phyloP scores from a whole-genome alignment of 2,888 invertebrate genomes.

The Rapana venosa region DNA sequence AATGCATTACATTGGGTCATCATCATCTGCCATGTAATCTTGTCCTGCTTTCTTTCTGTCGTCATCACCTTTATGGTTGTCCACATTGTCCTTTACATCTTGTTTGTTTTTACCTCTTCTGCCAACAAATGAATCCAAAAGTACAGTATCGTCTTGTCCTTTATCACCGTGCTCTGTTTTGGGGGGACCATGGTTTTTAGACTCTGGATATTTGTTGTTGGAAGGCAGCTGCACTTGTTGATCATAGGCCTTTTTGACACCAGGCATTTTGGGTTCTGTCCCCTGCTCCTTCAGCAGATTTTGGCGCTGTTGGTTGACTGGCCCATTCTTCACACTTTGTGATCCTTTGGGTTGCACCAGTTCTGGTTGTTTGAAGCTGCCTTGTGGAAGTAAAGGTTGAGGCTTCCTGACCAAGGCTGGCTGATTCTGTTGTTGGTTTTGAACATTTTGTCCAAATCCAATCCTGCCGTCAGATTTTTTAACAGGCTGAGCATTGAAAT shows the following conservation, averaged over 20 bases:
- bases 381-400: neutral
- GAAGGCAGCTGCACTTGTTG: neutral
- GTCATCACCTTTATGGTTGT: neutral
- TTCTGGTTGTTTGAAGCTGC: neutral
- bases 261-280: neutral
- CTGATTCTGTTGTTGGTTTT: neutral
- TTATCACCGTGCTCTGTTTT: neutral
- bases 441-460: neutral
- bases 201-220: neutral
- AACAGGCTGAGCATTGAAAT: neutral
- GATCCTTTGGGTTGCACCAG: neutral
- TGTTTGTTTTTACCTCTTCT: neutral
- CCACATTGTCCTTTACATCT: neutral
- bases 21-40: neutral
- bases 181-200: neutral
- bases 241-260: neutral
- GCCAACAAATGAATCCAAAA: constrained; percentile 1
- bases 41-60: neutral
- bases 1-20: neutral
- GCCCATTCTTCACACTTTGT: neutral
- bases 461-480: neutral
- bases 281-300: too few relatives aligned
- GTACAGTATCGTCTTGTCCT: neutral
- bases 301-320: too few relatives aligned
- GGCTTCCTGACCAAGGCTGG: neutral